These are phyloP conservation scores for Sialis fuliginosa DNA, from an alignment of 2,888 invertebrate genomes.

Conservation along the genomic window DNA sequence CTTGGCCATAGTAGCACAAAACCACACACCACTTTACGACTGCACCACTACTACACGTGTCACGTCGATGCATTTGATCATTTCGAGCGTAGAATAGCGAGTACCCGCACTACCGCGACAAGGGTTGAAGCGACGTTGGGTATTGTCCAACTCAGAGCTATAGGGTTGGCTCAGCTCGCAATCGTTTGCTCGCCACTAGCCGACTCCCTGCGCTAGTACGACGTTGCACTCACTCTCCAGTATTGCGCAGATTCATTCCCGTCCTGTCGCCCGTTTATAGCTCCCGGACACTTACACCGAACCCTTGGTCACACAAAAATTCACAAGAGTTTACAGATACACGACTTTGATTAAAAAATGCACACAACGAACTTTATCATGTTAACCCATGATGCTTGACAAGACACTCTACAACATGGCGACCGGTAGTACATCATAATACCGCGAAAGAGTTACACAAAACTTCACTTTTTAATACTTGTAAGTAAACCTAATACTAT, in stretches of 20 bases:
- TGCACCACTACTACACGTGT: conserved; percentile 24
- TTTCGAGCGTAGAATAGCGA: conserved; percentile 8
- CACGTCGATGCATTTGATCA: conserved; percentile 21
- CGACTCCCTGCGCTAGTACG: conserved; percentile 31
- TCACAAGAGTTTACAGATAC: conserved; percentile 3
- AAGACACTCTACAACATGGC: conserved; percentile 27
- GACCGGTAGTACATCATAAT: conserved; percentile 26
- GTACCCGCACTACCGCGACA: conserved; percentile 16
- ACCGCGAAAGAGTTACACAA: conserved; percentile 19
- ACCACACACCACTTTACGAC: conserved; percentile 9
- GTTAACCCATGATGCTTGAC: conserved; percentile 29
- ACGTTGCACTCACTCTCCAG: conserved; percentile 25
- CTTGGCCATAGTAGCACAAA: conserved; percentile 35
- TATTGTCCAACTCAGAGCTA: conserved; percentile 23
- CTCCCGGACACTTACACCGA: conserved; percentile 2
- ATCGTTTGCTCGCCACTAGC: conserved; percentile 23
- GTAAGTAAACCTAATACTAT: too few species aligned
- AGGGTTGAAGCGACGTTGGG: conserved; percentile 18
- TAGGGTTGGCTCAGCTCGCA: conserved; percentile 18
- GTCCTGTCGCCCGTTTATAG: conserved; percentile 2
- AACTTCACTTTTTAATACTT: background rate
- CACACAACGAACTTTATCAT: conserved; percentile 18
- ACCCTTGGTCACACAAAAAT: conserved; percentile 11
- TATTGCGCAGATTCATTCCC: conserved; percentile 28
- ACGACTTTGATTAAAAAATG: conserved; percentile 12